Base-by-base conservation (phyloP, 2,113 vertebrate species). In the Gavialis gangeticus region DNA sequence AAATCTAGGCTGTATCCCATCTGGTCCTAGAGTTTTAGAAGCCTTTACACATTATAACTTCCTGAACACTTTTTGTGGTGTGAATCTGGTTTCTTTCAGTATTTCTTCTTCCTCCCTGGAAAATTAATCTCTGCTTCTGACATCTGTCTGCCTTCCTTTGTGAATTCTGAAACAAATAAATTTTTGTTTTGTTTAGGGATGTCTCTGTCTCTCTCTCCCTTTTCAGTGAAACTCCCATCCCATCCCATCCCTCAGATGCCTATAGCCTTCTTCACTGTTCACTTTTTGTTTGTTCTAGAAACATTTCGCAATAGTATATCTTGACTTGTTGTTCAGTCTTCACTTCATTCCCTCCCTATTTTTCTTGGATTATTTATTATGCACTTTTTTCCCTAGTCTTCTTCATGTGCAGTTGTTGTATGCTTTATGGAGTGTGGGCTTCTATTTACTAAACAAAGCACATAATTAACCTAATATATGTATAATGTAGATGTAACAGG, bases 11-110 rank as follows among this genome's bases (percentile, higher is more conserved):
- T 87, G 84, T 79, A 37, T 85, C 71, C 94, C 92, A 93, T 91
- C 94, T 96, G 95, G 75, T 90, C n/a, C 71, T 82, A 77, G n/a
- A 75, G 57, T 10, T 91, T 92, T 93, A 92, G 83, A 92, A 95
- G 85, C 85, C 75, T 93, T 93, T 87, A 60, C n/a, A 57, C 9
- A 25, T 5, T 58, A 30, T 90, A 6, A 85, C 91, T 94, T 95
- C 91, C 89, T 91, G 79, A 82, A 0, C 5, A 67, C 46, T 87
- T 89, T 90, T 84, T 90, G 3, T 82, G 76, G 15, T 87, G n/a
- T n/a, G 62, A 82, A 30, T 62, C 69, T 56, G 54, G 9, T 93
- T 96, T 95, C 86, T n/a, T 90, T 94, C 75, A 85, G 80, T 60
- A n/a, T 93, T 93, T 94, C 62, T 90, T 85, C 63, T 86, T 92